phyloP scores from a whole-genome alignment of 2,888 invertebrate species.

The Salpingus planirostris region DNA sequence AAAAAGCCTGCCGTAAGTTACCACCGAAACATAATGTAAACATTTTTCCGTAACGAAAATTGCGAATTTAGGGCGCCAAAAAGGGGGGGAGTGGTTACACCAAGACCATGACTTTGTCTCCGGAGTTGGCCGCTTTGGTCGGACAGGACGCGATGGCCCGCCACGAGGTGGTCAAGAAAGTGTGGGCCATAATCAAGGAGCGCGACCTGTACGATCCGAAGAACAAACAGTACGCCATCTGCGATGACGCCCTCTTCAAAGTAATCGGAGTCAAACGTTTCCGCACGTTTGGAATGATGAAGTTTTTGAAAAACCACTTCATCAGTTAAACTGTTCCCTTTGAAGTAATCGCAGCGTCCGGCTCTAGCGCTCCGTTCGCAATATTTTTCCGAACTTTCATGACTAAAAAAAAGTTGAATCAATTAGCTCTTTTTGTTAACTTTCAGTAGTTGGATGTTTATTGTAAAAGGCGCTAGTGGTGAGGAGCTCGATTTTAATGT shows the following conservation, averaged over 20 bases:
- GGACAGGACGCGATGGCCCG: conserved; percentile 78
- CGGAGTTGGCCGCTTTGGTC: conserved; percentile 74
- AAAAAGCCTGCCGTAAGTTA: conserved; percentile 30
- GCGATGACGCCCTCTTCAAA: conserved; percentile 81
- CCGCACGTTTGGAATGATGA: conserved; percentile 96
- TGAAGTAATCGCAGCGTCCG: conserved; percentile 6
- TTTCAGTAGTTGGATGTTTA: too few species aligned
- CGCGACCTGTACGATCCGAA: conserved; percentile 85
- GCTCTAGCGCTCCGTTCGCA: conserved; percentile 2
- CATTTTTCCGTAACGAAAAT: too few species aligned
- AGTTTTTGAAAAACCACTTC: conserved; percentile 88
- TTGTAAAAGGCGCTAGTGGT: too few species aligned
- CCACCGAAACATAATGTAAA: too few species aligned
- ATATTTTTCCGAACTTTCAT: conserved; percentile 3
- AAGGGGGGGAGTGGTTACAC: conserved; percentile 72
- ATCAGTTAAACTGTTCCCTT: conserved; percentile 44
- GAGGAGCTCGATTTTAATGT: too few species aligned
- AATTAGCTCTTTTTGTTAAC: too few species aligned
- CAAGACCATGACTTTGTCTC: conserved; percentile 72
- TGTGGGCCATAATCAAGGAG: conserved; percentile 86
- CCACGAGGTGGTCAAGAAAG: conserved; percentile 82
- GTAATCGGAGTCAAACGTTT: conserved; percentile 89
- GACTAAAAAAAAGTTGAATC: too few species aligned
- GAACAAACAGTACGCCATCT: conserved; percentile 91
- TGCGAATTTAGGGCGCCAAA: conserved; percentile 33